Conservation (phyloP, 2,797 vertebrate species). For the Pelochelys cantorii region DNA sequence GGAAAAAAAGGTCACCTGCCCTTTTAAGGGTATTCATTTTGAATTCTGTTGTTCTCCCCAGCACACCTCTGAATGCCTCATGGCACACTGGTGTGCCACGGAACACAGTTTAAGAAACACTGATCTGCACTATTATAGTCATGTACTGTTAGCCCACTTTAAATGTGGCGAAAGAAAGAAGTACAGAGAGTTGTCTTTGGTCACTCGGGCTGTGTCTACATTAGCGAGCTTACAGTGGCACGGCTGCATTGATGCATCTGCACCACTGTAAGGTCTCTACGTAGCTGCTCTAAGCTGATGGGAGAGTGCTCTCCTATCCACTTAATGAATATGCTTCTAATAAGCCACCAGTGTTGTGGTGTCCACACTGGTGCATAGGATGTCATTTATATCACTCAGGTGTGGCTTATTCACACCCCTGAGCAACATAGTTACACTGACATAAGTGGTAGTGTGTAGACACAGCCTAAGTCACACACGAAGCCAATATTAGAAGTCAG, state of each 20-base stretch:
- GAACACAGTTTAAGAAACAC: too few species aligned
- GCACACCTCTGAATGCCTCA: too few species aligned
- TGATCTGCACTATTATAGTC: too few species aligned
- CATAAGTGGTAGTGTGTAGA: background rate
- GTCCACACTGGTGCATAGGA: background rate
- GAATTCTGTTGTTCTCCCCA: too few species aligned
- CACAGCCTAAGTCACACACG: background rate
- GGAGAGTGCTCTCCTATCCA: background rate
- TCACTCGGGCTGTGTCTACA: background rate
- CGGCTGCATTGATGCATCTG: background rate
- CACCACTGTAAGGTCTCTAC: background rate
- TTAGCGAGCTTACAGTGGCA: background rate
- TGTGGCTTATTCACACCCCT: background rate
- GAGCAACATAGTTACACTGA: too few species aligned
- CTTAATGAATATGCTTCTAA: background rate
- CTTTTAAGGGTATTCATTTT: too few species aligned
- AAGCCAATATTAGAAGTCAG: background rate
- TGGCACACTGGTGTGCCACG: too few species aligned
- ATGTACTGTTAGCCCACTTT: background rate
- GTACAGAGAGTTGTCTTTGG: background rate
- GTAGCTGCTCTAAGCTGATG: background rate
- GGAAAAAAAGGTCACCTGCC: too few species aligned
- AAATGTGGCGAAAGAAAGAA: background rate
- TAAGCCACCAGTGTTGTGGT: background rate
- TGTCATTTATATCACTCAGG: background rate